phyloP scores from a whole-genome alignment of 2,797 vertebrate genomes.

The Tadarida brasiliensis region DNA sequence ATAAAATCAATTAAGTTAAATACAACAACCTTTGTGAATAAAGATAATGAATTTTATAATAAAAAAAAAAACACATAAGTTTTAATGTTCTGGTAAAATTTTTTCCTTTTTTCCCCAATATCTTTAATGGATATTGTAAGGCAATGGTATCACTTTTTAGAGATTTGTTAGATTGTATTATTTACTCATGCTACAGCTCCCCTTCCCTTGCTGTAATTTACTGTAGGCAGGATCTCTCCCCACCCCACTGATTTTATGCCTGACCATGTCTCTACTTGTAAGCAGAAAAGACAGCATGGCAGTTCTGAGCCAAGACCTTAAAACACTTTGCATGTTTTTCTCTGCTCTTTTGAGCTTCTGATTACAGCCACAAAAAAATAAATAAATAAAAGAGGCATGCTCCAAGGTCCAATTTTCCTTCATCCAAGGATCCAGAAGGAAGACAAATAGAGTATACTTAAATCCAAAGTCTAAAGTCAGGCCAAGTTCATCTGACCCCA shows the following conservation, averaged over 20 bases:
- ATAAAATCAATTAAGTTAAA: background rate
- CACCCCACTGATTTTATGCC: background rate
- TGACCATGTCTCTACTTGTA: background rate
- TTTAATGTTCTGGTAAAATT: background rate
- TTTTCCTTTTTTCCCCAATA: background rate
- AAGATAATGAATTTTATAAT: background rate
- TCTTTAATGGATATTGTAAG: background rate
- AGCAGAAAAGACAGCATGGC: background rate
- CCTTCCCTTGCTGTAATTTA: background rate
- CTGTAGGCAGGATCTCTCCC: background rate
- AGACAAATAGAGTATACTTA: background rate
- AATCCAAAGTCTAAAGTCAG: background rate
- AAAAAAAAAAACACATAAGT: background rate
- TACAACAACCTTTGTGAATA: background rate
- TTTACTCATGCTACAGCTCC: background rate
- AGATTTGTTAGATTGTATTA: background rate
- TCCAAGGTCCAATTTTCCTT: background rate
- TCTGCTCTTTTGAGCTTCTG: background rate
- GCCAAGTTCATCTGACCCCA: background rate
- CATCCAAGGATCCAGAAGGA: background rate
- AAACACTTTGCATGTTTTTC: background rate
- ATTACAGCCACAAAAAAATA: background rate
- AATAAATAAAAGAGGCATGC: background rate
- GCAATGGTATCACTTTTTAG: background rate
- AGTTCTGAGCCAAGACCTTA: background rate